These are phyloP conservation scores for Fragum sueziense DNA, from an alignment of 2,888 invertebrate genomes.

Conservation along the genomic window DNA sequence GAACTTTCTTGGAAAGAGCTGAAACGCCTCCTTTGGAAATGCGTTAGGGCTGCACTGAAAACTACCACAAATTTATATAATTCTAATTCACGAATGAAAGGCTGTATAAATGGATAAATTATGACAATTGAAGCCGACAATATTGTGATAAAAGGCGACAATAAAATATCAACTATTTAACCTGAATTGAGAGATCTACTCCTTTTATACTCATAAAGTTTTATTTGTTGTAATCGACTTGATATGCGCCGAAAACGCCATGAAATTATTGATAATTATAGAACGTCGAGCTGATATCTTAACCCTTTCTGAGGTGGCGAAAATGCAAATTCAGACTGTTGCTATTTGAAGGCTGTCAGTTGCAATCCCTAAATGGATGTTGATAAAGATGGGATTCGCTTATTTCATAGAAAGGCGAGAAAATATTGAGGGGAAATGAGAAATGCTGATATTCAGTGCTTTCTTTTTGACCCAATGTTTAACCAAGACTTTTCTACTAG, in stretches of 20 bases:
- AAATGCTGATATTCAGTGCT: neutral
- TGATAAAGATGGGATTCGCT: no score
- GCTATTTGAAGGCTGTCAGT: no score
- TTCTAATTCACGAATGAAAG: no score
- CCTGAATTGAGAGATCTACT: slow-evolving; percentile 14
- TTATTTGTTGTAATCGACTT: slow-evolving; percentile 22
- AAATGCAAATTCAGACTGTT: no score
- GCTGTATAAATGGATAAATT: slow-evolving; percentile 19
- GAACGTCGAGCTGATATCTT: slow-evolving; percentile 14
- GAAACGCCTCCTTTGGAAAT: neutral
- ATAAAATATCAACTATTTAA: slow-evolving; percentile 22
- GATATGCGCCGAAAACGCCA: slow-evolving; percentile 13
- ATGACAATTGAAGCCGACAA: neutral
- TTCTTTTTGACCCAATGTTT: neutral
- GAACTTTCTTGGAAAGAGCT: neutral
- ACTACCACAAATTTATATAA: no score
- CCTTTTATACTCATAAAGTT: slow-evolving; percentile 16
- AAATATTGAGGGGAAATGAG: slow-evolving; percentile 1
- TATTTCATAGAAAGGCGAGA: neutral
- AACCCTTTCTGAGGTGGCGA: neutral
- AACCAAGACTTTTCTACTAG: neutral
- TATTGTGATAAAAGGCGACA: slow-evolving; percentile 12
- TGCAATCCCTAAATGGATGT: no score
- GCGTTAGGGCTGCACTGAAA: no score
- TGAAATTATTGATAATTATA: slow-evolving; percentile 21